Evolutionary conservation across 2,888 invertebrate genomes (phyloP).

Genomic region (Vannuccia rotundouncinata): DNA sequence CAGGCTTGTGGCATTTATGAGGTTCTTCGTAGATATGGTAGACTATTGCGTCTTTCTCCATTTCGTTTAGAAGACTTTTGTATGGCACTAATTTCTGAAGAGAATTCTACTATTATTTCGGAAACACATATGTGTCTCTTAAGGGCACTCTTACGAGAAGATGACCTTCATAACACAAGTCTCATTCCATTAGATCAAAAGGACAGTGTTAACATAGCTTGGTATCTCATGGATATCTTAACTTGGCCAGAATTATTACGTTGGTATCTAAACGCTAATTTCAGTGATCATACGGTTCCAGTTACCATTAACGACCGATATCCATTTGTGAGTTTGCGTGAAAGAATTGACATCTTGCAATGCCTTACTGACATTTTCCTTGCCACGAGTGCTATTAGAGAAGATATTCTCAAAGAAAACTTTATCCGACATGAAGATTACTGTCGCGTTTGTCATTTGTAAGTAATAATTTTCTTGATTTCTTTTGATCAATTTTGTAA

Average conservation of each 20-base stretch:
- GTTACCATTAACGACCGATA: constrained; percentile 45
- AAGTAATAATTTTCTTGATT: constrained; percentile 41
- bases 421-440: constrained; percentile 58
- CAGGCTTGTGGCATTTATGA: constrained; percentile 84
- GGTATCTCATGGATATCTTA: constrained; percentile 84
- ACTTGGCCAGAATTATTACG: constrained; percentile 91
- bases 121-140: constrained; percentile 89
- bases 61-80: constrained; percentile 93
- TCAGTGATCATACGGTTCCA: neutral
- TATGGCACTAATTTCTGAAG: constrained; percentile 75
- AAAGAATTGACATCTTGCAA: constrained; percentile 61
- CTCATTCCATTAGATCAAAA: constrained; percentile 68
- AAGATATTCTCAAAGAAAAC: constrained; percentile 87
- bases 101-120: constrained; percentile 79
- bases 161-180: constrained; percentile 47
- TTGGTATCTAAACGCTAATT: constrained; percentile 69
- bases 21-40: constrained; percentile 80
- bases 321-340: constrained; percentile 49
- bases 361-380: constrained; percentile 90
- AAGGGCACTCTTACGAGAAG: constrained; percentile 64
- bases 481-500: neutral
- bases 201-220: constrained; percentile 85
- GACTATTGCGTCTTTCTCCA: constrained; percentile 78
- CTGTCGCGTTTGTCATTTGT: constrained; percentile 56
- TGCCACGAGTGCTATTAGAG: constrained; percentile 81